Conservation (phyloP, 1,140 invertebrate genomes). For the Scaptodrosophila lebanonensis region DNA sequence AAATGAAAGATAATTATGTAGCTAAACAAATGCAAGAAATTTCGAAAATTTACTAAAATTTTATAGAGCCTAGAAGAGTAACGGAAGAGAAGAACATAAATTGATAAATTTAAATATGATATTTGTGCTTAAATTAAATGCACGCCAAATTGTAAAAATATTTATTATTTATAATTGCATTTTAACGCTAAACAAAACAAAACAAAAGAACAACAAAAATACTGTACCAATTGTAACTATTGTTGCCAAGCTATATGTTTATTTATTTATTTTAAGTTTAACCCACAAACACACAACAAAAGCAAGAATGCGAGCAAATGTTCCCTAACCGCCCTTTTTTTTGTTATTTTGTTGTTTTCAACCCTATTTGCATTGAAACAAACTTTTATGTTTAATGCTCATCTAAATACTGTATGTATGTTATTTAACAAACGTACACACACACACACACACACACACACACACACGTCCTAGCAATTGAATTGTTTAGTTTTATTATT, state of each 20-base stretch:
- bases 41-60: background rate
- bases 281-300: slow-evolving; percentile 31
- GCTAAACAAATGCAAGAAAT: slow-evolving; percentile 11
- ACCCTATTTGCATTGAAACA: slow-evolving; percentile 46
- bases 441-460: slow-evolving; percentile 24
- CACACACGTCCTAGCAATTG: slow-evolving; percentile 64
- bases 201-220: slow-evolving; percentile 23
- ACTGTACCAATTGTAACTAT: slow-evolving; percentile 61
- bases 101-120: slow-evolving; percentile 4
- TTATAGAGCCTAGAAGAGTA: slow-evolving; percentile 3
- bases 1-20: slow-evolving; percentile 45
- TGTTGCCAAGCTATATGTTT: slow-evolving; percentile 67
- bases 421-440: slow-evolving; percentile 48
- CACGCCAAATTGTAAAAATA: slow-evolving; percentile 61
- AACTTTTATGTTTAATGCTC: slow-evolving; percentile 51
- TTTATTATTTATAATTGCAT: slow-evolving; percentile 72
- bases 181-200: slow-evolving; percentile 40
- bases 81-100: slow-evolving; percentile 18
- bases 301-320: slow-evolving; percentile 27
- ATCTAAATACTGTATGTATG: slow-evolving; percentile 27
- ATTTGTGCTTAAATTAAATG: slow-evolving; percentile 34
- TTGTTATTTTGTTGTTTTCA: slow-evolving; percentile 27
- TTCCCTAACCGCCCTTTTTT: slow-evolving; percentile 56
- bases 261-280: slow-evolving; percentile 73
- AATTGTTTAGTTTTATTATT: slow-evolving; percentile 68